Evolutionary conservation across 2,888 invertebrate species (phyloP), one percentile per base, ranked within the genome.

Genomic region (Terebella lapidaria): DNA sequence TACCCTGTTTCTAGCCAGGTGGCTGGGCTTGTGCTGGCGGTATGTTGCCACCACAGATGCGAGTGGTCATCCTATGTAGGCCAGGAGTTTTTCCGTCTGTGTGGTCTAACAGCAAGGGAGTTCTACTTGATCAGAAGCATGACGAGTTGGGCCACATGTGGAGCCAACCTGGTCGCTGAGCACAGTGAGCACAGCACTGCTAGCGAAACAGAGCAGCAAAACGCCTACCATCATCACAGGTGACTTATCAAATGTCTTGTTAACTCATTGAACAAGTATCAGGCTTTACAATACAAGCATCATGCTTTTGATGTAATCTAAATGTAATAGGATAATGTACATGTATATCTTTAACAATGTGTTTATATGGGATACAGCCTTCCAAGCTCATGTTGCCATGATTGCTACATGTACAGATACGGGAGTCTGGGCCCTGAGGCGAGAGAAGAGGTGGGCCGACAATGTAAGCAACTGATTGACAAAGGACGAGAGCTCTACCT

Each of bases 31-130:
- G 82, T 90, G 58, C 85, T 94, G 75, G 92, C 94, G 1, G 86
- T 92, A 25, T 94, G 94, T 80, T 94, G 94, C 78, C 93, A 94
- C 81, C 94, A 94, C 81, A 86, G 89, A 67, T 92, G 92, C 77
- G 84, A 86, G 47, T 90, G 87, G 85, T 79, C 78, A 22, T 81
- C 86, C 0, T 91, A 89, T 79, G 85, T 88, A 1, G 90, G 89
- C 0, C 86, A 86, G 71, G 69, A 83, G 1, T 88, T 86, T 74
- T 83, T 89, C 49, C 49, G 58, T 25, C 80, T 81, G 62, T 74
- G 71, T 63, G 73, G 75, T 18, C 74, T 81, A 22, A 60, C 69
- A 42, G 80, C 81, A 0, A 83, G 84, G 1, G 88, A 92, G 58
- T 88, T 93, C 77, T 84, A 87, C 67, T 83, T 90, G 27, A 85